Base-by-base conservation (phyloP, 2,888 invertebrate species). In the Hydriomena furcata region DNA sequence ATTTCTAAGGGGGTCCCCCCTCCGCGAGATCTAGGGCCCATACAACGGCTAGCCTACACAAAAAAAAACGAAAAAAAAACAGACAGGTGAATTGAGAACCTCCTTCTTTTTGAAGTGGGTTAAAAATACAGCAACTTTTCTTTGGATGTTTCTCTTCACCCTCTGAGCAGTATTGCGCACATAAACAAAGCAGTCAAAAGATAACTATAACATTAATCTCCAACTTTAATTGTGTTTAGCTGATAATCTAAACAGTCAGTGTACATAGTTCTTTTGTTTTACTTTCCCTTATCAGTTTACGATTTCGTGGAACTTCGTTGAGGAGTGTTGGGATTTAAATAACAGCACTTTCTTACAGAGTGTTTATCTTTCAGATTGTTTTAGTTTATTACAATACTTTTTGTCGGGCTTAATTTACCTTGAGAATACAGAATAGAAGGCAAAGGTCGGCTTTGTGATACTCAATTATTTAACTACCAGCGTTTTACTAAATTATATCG, bases 231-330 rank as follows among this genome's bases (percentile, higher is more conserved):
- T 47, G 20, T 43, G 10, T 50, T 45, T 38, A 24, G 27, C 34
- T 35, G 34, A 44, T 50, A 40, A 45, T 30, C 11, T 30, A 35
- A 41, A 35, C 24, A 24, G 24, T 28, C 17, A 8, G 8, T 28
- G 8, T 40, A 35, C 35, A 40, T 20, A 34, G 12, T 50, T 44
- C 30, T 50, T 50, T 40, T 35, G 28, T 50, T 38, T 40, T 21
- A 40, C 44, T 50, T 44, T 34, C 50, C 36, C 43, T 44, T 49
- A 50, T 43, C 43, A 38, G 28, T 17, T 43, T 20, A 49, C 34
- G 35, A 41, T 28, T 49, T 44, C 5, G 10, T 23, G 44, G 17
- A 44, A 45, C 40, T 44, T 40, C 8, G 7, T 27, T 11, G 2
- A 13, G n/a, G n/a, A n/a, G 30, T 28, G 38, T 11, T 31, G 30